phyloP scores from a whole-genome alignment of 2,888 invertebrate species.

The Achlya flavicornis region DNA sequence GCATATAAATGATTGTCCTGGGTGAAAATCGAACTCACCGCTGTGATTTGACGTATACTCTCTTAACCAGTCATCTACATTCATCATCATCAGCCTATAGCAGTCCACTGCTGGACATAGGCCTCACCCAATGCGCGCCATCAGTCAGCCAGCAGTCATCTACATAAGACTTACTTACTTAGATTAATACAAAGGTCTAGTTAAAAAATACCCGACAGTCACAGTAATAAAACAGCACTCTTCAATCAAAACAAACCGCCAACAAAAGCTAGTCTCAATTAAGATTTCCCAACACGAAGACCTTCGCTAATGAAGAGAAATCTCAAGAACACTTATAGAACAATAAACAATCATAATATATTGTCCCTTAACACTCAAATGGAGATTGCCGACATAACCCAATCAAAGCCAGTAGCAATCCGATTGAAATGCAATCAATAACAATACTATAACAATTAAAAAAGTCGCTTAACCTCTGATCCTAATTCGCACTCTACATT shows the following conservation, averaged over 20 bases:
- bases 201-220: too few species aligned
- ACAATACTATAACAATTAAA: slow-evolving; percentile 56
- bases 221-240: too few species aligned
- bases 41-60: too few species aligned
- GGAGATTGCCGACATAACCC: slow-evolving; percentile 19
- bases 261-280: neutral
- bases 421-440: slow-evolving; percentile 47
- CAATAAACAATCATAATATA: slow-evolving; percentile 12
- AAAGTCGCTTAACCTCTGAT: slow-evolving; percentile 37
- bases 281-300: slow-evolving; percentile 9
- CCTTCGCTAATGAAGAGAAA: slow-evolving; percentile 13
- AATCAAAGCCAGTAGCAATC: slow-evolving; percentile 36
- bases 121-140: too few species aligned
- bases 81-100: too few species aligned
- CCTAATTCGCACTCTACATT: slow-evolving; percentile 51
- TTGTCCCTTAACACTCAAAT: slow-evolving; percentile 14
- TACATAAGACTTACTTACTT: too few species aligned
- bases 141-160: too few species aligned
- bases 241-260: neutral
- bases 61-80: too few species aligned
- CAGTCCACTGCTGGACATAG: too few species aligned
- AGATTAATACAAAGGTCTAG: too few species aligned
- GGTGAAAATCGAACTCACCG: too few species aligned
- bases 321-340: slow-evolving; percentile 9
- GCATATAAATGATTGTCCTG: too few species aligned